phyloP scores from a whole-genome alignment of 1,140 invertebrate genomes.

The Sitobion miscanthi region DNA sequence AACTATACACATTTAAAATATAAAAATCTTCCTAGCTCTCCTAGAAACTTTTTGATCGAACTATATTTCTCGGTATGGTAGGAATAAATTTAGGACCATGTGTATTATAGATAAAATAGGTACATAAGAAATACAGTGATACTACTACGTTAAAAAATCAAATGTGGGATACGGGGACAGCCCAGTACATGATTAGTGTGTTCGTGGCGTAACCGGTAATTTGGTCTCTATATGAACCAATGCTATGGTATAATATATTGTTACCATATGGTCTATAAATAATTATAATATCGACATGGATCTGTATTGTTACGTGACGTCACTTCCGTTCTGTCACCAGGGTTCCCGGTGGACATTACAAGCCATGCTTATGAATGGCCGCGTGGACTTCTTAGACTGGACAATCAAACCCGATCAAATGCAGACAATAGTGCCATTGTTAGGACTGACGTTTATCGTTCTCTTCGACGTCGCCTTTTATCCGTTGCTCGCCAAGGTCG shows the following conservation, averaged over 20 bases:
- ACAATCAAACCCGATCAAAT: slow-evolving; percentile 80
- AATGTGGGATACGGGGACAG: slow-evolving; percentile 77
- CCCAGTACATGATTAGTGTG: slow-evolving; percentile 71
- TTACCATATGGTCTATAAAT: no score
- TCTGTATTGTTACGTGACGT: background rate
- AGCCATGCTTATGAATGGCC: slow-evolving; percentile 75
- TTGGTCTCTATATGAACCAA: slow-evolving; percentile 87
- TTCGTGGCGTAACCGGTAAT: slow-evolving; percentile 87
- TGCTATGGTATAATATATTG: slow-evolving; percentile 63
- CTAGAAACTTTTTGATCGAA: no score
- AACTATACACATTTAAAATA: no score
- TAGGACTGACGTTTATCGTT: slow-evolving; percentile 80
- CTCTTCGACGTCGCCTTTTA: slow-evolving; percentile 74
- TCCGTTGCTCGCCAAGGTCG: slow-evolving; percentile 61
- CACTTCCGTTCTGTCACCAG: slow-evolving; percentile 55
- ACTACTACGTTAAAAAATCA: slow-evolving; percentile 70
- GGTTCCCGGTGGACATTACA: slow-evolving; percentile 68
- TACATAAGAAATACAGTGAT: no score
- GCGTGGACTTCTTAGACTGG: slow-evolving; percentile 64
- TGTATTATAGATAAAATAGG: no score
- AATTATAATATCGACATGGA: no score
- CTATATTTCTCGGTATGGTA: no score
- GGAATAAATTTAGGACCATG: no score
- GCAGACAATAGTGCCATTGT: slow-evolving; percentile 79
- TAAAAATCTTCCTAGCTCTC: no score